phyloP scores from a whole-genome alignment of 2,888 invertebrate species.

The Volucella bombylans region DNA sequence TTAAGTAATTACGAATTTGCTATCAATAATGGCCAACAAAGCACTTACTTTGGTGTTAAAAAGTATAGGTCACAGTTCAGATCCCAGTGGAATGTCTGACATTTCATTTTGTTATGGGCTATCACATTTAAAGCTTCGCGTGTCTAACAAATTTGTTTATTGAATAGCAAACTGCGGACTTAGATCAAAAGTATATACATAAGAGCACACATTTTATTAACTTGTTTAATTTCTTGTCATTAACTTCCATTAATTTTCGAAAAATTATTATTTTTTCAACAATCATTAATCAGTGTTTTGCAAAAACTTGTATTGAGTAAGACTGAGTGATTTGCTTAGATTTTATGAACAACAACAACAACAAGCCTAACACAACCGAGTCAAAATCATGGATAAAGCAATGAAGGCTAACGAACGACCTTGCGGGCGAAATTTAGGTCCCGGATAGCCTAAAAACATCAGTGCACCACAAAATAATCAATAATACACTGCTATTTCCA shows the following conservation, averaged over 20 bases:
- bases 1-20: not conserved
- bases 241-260: too few species aligned
- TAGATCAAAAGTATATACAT: too few species aligned
- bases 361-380: slow-evolving; percentile 16
- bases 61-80: slow-evolving; percentile 6
- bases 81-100: not conserved
- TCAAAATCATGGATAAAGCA: slow-evolving; percentile 17
- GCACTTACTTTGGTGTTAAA: not conserved
- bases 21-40: not conserved
- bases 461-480: slow-evolving; percentile 14
- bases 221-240: too few species aligned
- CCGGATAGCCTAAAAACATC: slow-evolving; percentile 20
- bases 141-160: too few species aligned
- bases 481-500: slow-evolving; percentile 51
- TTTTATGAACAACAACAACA: too few species aligned
- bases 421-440: slow-evolving; percentile 36
- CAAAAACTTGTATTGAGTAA: slow-evolving; percentile 3
- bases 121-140: too few species aligned
- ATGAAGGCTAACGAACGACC: slow-evolving; percentile 59
- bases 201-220: too few species aligned
- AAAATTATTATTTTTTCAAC: not conserved
- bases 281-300: slow-evolving; percentile 34
- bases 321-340: not conserved
- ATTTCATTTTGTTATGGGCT: not conserved
- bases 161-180: too few species aligned